These are phyloP conservation scores for Stenolophus ochropezus DNA, from an alignment of 2,888 invertebrate species.

Conservation along the genomic window DNA sequence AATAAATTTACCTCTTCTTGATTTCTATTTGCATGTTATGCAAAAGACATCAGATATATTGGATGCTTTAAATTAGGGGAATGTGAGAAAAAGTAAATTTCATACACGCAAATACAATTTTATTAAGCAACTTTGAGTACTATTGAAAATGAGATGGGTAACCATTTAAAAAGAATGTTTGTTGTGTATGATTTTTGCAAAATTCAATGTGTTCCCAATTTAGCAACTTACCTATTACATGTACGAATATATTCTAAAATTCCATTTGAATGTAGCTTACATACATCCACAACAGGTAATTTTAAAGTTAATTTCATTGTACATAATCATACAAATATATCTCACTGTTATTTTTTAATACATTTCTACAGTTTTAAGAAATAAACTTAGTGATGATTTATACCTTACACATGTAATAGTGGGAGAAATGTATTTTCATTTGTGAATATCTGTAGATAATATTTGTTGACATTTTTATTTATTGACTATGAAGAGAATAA, in stretches of 20 bases:
- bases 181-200: background rate
- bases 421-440: constrained; percentile 50
- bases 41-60: constrained; percentile 7
- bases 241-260: constrained; percentile 51
- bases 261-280: constrained; percentile 51
- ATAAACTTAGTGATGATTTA: constrained; percentile 31
- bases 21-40: constrained; percentile 22
- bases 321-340: constrained; percentile 55
- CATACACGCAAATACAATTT: background rate
- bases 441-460: constrained; percentile 55
- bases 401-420: constrained; percentile 33
- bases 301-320: constrained; percentile 58
- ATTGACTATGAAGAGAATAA: constrained; percentile 53
- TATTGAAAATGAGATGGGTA: no score
- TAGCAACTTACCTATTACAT: constrained; percentile 33
- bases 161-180: no score
- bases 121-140: no score
- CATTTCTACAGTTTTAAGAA: constrained; percentile 59
- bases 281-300: constrained; percentile 43
- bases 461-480: constrained; percentile 52
- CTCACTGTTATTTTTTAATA: constrained; percentile 60
- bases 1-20: constrained; percentile 39
- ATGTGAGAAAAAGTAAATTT: background rate
- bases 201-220: background rate
- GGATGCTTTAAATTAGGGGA: constrained; percentile 28